phyloP scores from a whole-genome alignment of 1,140 invertebrate genomes.

The Phymastichus coffea region DNA sequence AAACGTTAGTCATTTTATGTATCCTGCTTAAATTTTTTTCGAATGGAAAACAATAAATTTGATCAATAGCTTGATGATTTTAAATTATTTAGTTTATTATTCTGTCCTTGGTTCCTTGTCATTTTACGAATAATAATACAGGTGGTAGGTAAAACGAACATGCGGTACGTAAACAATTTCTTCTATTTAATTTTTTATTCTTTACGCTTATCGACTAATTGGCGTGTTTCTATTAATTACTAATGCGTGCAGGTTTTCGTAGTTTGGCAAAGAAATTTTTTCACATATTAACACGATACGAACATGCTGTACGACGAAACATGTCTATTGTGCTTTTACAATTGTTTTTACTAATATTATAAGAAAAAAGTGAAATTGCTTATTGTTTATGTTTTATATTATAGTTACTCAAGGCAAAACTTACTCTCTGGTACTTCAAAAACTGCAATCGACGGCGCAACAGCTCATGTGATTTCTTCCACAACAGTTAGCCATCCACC shows the following conservation, averaged over 20 bases:
- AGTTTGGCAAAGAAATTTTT: no score
- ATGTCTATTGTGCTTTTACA: no score
- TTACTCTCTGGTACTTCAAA: constrained; percentile 72
- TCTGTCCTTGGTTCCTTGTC: not conserved
- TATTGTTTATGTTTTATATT: constrained; percentile 40
- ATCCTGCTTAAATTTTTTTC: no score
- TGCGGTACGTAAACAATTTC: constrained; percentile 44
- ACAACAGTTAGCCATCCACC: constrained; percentile 37
- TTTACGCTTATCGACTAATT: no score
- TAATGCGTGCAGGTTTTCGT: no score
- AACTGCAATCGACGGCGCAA: constrained; percentile 58
- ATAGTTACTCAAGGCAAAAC: constrained; percentile 82
- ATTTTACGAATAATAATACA: constrained; percentile 13
- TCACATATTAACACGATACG: no score
- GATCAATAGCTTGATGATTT: not conserved
- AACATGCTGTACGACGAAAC: no score
- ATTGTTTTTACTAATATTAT: no score
- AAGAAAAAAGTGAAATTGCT: no score
- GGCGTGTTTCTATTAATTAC: no score
- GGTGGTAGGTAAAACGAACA: constrained; percentile 39
- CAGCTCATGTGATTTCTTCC: constrained; percentile 34
- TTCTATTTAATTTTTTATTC: no score
- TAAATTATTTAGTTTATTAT: constrained; percentile 3
- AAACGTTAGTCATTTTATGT: constrained; percentile 9
- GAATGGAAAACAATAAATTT: constrained; percentile 13